Evolutionary conservation across 2,113 vertebrate species (phyloP).

Genomic region (Festucalex cinctus): DNA sequence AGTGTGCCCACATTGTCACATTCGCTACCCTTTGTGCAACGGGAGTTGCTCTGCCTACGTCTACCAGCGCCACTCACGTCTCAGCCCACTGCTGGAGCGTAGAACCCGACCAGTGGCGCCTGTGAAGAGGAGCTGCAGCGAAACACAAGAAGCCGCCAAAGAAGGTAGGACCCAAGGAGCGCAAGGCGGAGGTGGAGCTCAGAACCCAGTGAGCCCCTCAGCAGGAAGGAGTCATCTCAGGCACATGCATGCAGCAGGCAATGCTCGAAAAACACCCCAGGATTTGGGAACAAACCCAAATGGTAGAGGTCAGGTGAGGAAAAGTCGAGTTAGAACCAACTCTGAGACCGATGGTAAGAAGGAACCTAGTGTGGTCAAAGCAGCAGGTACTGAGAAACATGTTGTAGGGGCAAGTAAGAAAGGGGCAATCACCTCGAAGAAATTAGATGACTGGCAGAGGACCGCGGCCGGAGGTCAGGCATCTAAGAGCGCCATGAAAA

Average conservation of each 20-base stretch:
- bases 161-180: slow-evolving; percentile 55
- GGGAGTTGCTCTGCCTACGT: slow-evolving; percentile 72
- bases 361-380: slow-evolving; percentile 47
- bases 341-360: slow-evolving; percentile 66
- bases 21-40: slow-evolving; percentile 73
- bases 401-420: slow-evolving; percentile 48
- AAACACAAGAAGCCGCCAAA: slow-evolving; percentile 62
- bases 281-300: slow-evolving; percentile 47
- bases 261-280: slow-evolving; percentile 54
- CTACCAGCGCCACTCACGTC: slow-evolving; percentile 76
- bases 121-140: slow-evolving; percentile 71
- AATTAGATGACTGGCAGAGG: slow-evolving; percentile 61
- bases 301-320: slow-evolving; percentile 51
- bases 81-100: slow-evolving; percentile 70
- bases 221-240: slow-evolving; percentile 60
- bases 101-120: slow-evolving; percentile 45
- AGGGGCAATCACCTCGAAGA: slow-evolving; percentile 53
- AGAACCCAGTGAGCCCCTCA: slow-evolving; percentile 66
- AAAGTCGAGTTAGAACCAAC: slow-evolving; percentile 55
- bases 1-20: slow-evolving; percentile 71
- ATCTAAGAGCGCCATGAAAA: slow-evolving; percentile 54
- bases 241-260: slow-evolving; percentile 66
- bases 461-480: slow-evolving; percentile 43
- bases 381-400: slow-evolving; percentile 53
- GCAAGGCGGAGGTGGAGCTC: slow-evolving; percentile 45